phyloP scores from a whole-genome alignment of 2,113 vertebrate genomes.

The Gallinago jamesoni region DNA sequence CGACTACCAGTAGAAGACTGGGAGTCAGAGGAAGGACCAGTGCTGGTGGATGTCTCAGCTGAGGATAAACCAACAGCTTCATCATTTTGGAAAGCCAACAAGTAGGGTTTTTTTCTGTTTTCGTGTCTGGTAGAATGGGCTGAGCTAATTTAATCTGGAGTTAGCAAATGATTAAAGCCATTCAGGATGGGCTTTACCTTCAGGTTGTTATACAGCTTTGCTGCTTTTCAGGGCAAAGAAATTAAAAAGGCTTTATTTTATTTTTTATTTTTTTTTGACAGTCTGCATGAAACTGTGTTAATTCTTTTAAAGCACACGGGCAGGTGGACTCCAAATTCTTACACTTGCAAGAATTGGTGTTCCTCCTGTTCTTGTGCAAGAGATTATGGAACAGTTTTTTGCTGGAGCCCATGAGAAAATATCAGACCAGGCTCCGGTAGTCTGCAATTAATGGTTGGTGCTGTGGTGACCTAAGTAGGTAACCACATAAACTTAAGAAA shows the following conservation, averaged over 20 bases:
- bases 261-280: too few relatives aligned
- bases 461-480: neutral
- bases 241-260: neutral
- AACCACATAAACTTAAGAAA: neutral
- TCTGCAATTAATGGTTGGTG: neutral
- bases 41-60: accelerated
- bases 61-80: neutral
- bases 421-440: accelerated
- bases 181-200: neutral
- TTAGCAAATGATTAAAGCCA: neutral
- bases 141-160: neutral
- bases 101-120: neutral
- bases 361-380: neutral
- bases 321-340: neutral
- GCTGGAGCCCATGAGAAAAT: neutral
- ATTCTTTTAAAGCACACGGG: neutral
- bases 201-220: too few relatives aligned
- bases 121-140: neutral
- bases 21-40: neutral
- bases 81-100: neutral
- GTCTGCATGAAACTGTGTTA: neutral
- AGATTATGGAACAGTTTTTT: neutral
- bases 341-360: too few relatives aligned
- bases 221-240: neutral
- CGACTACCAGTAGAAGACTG: neutral